Evolutionary conservation across 2,888 invertebrate genomes (phyloP).

Genomic region (Aspidiotus rigidus): DNA sequence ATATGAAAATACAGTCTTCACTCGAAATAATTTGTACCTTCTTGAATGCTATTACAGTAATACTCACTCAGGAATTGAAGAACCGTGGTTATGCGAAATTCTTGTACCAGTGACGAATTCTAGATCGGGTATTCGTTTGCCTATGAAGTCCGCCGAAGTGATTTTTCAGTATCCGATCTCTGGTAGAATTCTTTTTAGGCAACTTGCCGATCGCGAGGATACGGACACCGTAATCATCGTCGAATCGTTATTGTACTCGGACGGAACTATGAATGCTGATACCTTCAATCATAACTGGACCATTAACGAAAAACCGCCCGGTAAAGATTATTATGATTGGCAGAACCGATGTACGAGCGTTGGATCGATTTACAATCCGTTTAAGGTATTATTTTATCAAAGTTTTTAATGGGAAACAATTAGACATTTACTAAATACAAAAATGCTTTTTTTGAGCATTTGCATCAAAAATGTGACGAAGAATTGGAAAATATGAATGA

Average conservation of each 20-base stretch:
- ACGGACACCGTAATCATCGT: conserved; percentile 76
- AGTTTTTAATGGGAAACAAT: background rate
- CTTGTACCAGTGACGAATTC: conserved; percentile 52
- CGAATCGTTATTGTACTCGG: conserved; percentile 77
- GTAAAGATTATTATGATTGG: conserved; percentile 86
- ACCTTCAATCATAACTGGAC: conserved; percentile 69
- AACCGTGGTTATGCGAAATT: conserved; percentile 56
- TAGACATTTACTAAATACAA: too few relatives aligned
- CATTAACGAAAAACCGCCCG: conserved; percentile 67
- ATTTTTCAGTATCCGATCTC: conserved; percentile 80
- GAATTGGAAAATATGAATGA: too few relatives aligned
- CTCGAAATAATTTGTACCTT: too few relatives aligned
- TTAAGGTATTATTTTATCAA: conserved; percentile 52
- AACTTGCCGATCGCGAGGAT: conserved; percentile 67
- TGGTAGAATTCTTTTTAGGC: conserved; percentile 71
- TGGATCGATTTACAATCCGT: conserved; percentile 68
- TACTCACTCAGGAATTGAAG: conserved; percentile 34
- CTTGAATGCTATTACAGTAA: background rate
- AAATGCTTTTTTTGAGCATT: too few relatives aligned
- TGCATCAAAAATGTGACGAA: background rate
- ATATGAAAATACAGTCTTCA: too few relatives aligned
- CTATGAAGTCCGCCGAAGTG: conserved; percentile 68
- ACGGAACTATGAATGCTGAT: conserved; percentile 68
- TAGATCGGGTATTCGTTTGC: conserved; percentile 58
- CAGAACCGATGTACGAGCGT: conserved; percentile 71